phyloP scores from a whole-genome alignment of 2,888 invertebrate species.

The Temnothorax rugatulus region DNA sequence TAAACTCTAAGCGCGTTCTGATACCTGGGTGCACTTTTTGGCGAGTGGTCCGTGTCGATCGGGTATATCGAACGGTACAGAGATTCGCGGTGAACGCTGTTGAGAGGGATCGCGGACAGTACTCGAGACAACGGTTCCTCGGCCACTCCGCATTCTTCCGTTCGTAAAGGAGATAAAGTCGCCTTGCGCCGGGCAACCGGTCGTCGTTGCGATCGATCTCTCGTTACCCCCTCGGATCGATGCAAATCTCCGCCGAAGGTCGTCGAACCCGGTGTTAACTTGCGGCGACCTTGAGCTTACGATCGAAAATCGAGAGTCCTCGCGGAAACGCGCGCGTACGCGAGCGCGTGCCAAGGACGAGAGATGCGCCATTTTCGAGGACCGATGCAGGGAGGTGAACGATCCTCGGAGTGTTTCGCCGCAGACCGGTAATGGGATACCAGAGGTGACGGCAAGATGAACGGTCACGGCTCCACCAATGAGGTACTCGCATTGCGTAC shows the following conservation, averaged over 20 bases:
- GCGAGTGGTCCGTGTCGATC: slow-evolving; percentile 16
- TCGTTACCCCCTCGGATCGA: slow-evolving; percentile 60
- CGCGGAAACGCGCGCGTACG: slow-evolving; percentile 46
- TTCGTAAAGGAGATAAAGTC: slow-evolving; percentile 57
- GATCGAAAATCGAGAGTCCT: slow-evolving; percentile 72
- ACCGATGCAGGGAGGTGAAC: slow-evolving; percentile 78
- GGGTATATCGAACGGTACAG: slow-evolving; percentile 7
- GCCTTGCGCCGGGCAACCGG: slow-evolving; percentile 16
- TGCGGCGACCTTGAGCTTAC: slow-evolving; percentile 44
- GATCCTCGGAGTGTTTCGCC: slow-evolving; percentile 77
- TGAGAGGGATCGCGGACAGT: slow-evolving; percentile 14
- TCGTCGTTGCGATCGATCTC: slow-evolving; percentile 66
- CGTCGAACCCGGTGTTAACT: slow-evolving; percentile 66
- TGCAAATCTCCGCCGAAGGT: slow-evolving; percentile 56
- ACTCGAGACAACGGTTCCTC: slow-evolving; percentile 60
- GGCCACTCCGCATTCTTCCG: slow-evolving; percentile 59
- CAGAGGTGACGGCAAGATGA: slow-evolving; percentile 84
- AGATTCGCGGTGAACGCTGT: slow-evolving; percentile 17
- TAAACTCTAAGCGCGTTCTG: slow-evolving; percentile 18
- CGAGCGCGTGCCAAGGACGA: slow-evolving; percentile 51
- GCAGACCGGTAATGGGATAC: slow-evolving; percentile 82
- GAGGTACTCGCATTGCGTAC: slow-evolving; percentile 80
- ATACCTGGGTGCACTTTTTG: background rate
- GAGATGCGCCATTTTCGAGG: slow-evolving; percentile 78
- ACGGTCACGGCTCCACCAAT: slow-evolving; percentile 83